Conservation (phyloP, 2,888 invertebrate genomes). For the Trichopria drosophilae region DNA sequence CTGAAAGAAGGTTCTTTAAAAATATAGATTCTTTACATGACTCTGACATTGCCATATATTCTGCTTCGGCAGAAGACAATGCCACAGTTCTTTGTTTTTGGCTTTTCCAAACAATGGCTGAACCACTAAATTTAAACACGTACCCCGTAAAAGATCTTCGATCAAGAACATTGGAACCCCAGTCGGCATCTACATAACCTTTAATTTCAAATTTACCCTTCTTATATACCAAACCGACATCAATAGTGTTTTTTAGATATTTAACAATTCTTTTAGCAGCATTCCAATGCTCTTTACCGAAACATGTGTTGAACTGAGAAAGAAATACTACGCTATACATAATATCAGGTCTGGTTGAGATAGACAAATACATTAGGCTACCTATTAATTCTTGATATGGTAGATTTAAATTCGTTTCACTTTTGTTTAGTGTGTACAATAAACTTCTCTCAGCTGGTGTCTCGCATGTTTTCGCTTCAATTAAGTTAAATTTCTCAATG, state of each 20-base stretch:
- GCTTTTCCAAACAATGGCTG: slow-evolving; percentile 9
- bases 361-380: slow-evolving; percentile 5
- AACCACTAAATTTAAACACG: slow-evolving; percentile 7
- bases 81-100: slow-evolving; percentile 17
- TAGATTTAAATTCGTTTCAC: neutral
- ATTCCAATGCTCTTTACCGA: slow-evolving; percentile 2
- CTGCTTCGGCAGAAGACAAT: slow-evolving; percentile 12
- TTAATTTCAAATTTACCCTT: slow-evolving; percentile 2
- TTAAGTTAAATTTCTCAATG: slow-evolving; percentile 18
- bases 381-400: slow-evolving; percentile 7
- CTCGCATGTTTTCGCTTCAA: slow-evolving; percentile 2
- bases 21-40: slow-evolving; percentile 2
- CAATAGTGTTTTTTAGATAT: slow-evolving; percentile 9
- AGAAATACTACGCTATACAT: slow-evolving; percentile 1
- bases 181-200: slow-evolving; percentile 15
- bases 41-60: slow-evolving; percentile 17
- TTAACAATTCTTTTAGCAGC: slow-evolving; percentile 2
- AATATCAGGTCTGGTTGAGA: neutral
- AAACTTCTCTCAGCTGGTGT: slow-evolving; percentile 6
- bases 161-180: slow-evolving; percentile 9
- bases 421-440: slow-evolving; percentile 4
- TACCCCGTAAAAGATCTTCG: slow-evolving; percentile 18
- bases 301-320: neutral
- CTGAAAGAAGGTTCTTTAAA: slow-evolving; percentile 6
- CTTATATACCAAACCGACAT: slow-evolving; percentile 7